Conservation (phyloP, 2,797 vertebrate genomes). For the Sparidentex hasta region DNA sequence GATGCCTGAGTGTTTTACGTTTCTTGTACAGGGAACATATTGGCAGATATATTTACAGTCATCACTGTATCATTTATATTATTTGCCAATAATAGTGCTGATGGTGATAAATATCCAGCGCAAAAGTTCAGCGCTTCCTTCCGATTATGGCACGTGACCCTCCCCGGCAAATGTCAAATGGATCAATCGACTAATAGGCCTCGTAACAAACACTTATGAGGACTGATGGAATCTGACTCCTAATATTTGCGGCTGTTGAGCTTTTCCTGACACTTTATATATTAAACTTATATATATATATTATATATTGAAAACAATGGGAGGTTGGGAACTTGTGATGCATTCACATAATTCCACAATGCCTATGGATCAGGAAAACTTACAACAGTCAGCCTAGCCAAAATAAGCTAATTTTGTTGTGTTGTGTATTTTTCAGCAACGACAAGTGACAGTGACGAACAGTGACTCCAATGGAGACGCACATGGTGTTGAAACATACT, state of each 20-base stretch:
- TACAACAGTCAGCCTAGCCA: neutral
- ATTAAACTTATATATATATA: too few relatives aligned
- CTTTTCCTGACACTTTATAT: neutral
- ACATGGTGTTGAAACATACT: too few relatives aligned
- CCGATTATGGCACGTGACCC: neutral
- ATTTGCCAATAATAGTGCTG: conserved; percentile 25
- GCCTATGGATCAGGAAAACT: too few relatives aligned
- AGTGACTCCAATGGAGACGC: too few relatives aligned
- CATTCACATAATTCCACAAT: too few relatives aligned
- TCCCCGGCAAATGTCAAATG: neutral
- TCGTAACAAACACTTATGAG: neutral
- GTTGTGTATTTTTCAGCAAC: too few relatives aligned
- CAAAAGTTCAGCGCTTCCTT: neutral
- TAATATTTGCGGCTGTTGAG: neutral
- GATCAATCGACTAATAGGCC: neutral
- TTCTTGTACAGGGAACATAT: conserved; percentile 22
- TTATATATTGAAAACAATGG: conserved; percentile 4
- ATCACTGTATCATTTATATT: conserved; percentile 7
- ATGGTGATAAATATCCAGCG: neutral
- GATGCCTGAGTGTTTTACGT: conserved; percentile 6
- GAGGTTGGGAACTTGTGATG: neutral
- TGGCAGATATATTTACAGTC: conserved; percentile 31
- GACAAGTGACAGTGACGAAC: too few relatives aligned
- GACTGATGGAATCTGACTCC: neutral
- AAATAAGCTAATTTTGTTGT: neutral